phyloP scores from a whole-genome alignment of 2,113 vertebrate genomes.

The Crocuta crocuta region DNA sequence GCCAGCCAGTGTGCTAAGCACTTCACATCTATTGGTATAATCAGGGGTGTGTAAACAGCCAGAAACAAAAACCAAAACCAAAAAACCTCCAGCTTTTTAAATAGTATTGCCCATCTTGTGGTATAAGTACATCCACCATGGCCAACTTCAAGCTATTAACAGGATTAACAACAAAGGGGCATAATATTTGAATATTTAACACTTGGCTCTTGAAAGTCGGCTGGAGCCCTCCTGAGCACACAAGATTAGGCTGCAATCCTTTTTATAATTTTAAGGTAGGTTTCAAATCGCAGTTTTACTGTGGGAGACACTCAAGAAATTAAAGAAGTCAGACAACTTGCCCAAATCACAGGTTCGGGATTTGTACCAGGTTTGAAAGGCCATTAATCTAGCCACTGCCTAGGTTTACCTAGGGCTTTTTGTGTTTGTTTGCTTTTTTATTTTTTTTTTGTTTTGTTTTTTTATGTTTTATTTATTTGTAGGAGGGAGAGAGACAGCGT shows the following conservation, averaged over 20 bases:
- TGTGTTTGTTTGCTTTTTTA: neutral
- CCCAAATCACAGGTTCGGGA: neutral
- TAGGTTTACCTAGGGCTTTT: neutral
- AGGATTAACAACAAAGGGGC: neutral
- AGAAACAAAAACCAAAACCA: neutral
- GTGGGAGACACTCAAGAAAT: neutral
- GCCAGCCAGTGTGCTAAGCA: neutral
- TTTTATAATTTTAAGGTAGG: neutral
- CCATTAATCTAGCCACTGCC: neutral
- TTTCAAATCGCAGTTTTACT: neutral
- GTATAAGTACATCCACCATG: neutral
- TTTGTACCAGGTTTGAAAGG: neutral
- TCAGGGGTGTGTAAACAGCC: neutral
- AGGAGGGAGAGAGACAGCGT: too few relatives aligned
- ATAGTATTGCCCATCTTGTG: neutral
- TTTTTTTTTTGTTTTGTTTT: too few relatives aligned
- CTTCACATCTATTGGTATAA: neutral
- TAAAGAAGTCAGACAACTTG: neutral
- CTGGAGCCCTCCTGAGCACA: neutral
- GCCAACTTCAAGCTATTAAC: neutral
- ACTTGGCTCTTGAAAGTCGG: neutral
- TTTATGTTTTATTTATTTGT: too few relatives aligned
- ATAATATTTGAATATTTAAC: neutral
- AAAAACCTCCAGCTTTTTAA: neutral
- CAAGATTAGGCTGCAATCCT: neutral